phyloP scores from a whole-genome alignment of 1,140 invertebrate species.

The Diachasma alloeum region DNA sequence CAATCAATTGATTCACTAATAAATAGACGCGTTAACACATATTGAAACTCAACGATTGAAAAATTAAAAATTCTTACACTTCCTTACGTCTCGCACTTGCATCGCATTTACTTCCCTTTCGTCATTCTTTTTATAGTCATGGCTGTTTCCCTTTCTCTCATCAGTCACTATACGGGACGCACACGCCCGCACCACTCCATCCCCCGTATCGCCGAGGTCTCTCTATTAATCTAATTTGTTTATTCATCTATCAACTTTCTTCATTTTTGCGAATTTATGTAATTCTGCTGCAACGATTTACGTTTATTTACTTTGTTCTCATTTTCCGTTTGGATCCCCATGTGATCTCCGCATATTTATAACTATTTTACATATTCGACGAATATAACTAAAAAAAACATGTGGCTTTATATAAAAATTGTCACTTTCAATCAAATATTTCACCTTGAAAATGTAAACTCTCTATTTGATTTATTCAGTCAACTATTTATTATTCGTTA shows the following conservation, averaged over 20 bases:
- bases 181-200: slow-evolving; percentile 33
- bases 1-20: slow-evolving; percentile 44
- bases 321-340: not conserved
- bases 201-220: slow-evolving; percentile 12
- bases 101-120: not conserved
- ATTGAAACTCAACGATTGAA: slow-evolving; percentile 60
- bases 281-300: not conserved
- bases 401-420: slow-evolving; percentile 1
- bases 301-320: not conserved
- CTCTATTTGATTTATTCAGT: not conserved
- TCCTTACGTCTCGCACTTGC: slow-evolving; percentile 30
- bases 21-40: slow-evolving; percentile 55
- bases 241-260: not conserved
- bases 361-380: not conserved
- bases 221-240: not conserved
- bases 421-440: not conserved
- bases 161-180: slow-evolving; percentile 17
- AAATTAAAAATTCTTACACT: slow-evolving; percentile 49
- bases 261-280: not conserved
- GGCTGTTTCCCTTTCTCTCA: not conserved
- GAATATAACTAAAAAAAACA: not conserved
- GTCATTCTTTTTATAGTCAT: slow-evolving; percentile 18
- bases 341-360: not conserved
- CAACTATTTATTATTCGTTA: not conserved
- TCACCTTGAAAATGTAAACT: not conserved